Conservation (phyloP, 2,113 vertebrate genomes). For the Nipponia nippon region DNA sequence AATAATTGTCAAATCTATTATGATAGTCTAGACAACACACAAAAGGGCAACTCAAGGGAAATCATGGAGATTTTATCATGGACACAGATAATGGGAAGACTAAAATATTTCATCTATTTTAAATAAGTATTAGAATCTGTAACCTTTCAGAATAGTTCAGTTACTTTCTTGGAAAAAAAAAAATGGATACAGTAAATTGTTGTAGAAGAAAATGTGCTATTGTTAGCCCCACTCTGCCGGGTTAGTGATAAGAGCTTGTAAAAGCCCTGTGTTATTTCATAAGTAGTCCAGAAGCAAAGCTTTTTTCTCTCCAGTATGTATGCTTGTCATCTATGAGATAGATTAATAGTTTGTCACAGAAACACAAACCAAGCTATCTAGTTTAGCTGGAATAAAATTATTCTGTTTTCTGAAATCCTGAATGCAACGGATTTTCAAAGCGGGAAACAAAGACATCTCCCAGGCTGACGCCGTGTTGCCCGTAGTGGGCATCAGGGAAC, state of each 20-base stretch:
- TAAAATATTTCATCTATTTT: neutral
- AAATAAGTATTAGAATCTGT: neutral
- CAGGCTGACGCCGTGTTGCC: neutral
- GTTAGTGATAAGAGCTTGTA: neutral
- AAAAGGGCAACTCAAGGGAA: neutral
- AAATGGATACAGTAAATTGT: neutral
- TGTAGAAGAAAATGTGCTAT: slow-evolving; percentile 3
- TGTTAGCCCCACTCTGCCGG: neutral
- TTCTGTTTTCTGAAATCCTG: neutral
- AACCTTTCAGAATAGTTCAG: neutral
- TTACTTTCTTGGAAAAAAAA: neutral
- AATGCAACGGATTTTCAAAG: neutral
- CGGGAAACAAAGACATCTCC: neutral
- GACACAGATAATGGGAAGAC: neutral
- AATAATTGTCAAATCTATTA: slow-evolving; percentile 15
- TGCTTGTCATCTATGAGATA: neutral
- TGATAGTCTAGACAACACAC: slow-evolving; percentile 10
- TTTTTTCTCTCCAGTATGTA: neutral
- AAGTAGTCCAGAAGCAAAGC: neutral
- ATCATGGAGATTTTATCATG: neutral
- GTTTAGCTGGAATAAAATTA: neutral
- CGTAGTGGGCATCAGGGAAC: neutral
- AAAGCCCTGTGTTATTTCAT: neutral
- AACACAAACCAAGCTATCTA: neutral
- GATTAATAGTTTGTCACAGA: neutral